Conservation (phyloP, 2,113 vertebrate genomes). For the Cololabis saira region DNA sequence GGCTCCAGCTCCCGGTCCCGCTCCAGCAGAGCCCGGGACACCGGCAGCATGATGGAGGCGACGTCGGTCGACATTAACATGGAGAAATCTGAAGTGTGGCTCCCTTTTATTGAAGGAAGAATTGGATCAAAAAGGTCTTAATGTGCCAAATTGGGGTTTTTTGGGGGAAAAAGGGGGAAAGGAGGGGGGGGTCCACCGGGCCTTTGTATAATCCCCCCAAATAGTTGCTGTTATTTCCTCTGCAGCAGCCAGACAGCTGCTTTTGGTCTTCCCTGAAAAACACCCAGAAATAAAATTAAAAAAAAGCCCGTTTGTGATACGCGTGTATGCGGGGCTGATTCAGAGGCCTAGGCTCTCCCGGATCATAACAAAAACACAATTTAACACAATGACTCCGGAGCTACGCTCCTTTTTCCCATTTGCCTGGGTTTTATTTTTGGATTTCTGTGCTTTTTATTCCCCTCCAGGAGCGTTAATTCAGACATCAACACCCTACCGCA, state of each 20-base stretch:
- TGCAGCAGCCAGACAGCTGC: background rate
- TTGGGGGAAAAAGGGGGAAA: no score
- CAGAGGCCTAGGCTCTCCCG: conserved; percentile 60
- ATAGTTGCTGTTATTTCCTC: conserved; percentile 34
- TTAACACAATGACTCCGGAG: conserved; percentile 52
- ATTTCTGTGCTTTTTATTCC: no score
- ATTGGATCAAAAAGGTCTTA: conserved; percentile 13
- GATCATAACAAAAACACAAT: conserved; percentile 63
- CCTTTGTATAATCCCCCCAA: conserved; percentile 44
- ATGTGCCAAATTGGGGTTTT: conserved; percentile 26
- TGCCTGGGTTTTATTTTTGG: conserved; percentile 12
- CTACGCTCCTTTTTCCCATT: conserved; percentile 55
- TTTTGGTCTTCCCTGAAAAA: background rate
- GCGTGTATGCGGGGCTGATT: conserved; percentile 56
- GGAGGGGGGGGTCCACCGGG: no score
- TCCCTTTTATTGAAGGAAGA: background rate
- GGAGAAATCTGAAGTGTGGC: conserved; percentile 69
- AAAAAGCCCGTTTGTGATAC: no score
- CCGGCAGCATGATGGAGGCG: conserved; percentile 85
- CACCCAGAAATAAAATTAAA: no score
- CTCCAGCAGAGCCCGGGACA: conserved; percentile 83
- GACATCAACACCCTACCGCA: conserved; percentile 72
- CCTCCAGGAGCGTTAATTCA: conserved; percentile 24
- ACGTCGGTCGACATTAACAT: conserved; percentile 89
- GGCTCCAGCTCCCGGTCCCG: conserved; percentile 84